A percentile compares a stretch with the other conserved stretches of the same genome.
These are phyloP conservation scores for Tachystola acroxantha DNA, from an alignment of 2,888 invertebrate genomes.

Conservation along the genomic window DNA sequence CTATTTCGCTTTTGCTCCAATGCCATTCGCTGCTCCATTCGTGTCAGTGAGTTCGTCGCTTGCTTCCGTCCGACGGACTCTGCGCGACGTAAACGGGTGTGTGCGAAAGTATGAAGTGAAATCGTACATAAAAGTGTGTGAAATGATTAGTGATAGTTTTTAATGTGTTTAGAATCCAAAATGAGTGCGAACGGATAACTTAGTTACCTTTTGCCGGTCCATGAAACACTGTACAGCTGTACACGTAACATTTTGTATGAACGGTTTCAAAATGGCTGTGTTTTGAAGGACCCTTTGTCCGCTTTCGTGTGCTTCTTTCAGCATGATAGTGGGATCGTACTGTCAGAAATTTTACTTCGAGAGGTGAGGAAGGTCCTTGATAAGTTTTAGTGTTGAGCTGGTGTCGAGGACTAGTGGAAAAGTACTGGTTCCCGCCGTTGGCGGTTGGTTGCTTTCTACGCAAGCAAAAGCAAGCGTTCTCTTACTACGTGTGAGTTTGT, in stretches of 20 bases:
- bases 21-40: constrained; percentile 45
- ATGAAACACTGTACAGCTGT: constrained; percentile 50
- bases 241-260: constrained; percentile 70
- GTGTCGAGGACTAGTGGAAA: constrained; percentile 38
- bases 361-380: constrained; percentile 74
- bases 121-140: constrained; percentile 72
- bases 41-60: constrained; percentile 57
- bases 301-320: constrained; percentile 81
- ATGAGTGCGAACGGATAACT: constrained; percentile 74
- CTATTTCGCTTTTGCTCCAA: constrained; percentile 24
- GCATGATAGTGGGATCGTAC: constrained; percentile 83
- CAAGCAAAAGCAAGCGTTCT: constrained; percentile 60
- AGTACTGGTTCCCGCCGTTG: constrained; percentile 55
- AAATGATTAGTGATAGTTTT: constrained; percentile 75
- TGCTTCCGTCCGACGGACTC: constrained; percentile 62
- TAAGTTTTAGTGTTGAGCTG: constrained; percentile 31
- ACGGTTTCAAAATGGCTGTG: constrained; percentile 85
- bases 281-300: constrained; percentile 83
- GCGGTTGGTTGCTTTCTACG: constrained; percentile 69
- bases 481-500: constrained; percentile 72
- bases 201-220: constrained; percentile 36
- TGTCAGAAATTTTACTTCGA: constrained; percentile 79
- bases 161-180: constrained; percentile 66
- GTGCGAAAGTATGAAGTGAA: constrained; percentile 77
- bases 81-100: constrained; percentile 73